Evolutionary conservation across 2,888 invertebrate genomes (phyloP), one percentile per base, ranked within the genome.

Genomic region (Caenorhabditis panamensis): DNA sequence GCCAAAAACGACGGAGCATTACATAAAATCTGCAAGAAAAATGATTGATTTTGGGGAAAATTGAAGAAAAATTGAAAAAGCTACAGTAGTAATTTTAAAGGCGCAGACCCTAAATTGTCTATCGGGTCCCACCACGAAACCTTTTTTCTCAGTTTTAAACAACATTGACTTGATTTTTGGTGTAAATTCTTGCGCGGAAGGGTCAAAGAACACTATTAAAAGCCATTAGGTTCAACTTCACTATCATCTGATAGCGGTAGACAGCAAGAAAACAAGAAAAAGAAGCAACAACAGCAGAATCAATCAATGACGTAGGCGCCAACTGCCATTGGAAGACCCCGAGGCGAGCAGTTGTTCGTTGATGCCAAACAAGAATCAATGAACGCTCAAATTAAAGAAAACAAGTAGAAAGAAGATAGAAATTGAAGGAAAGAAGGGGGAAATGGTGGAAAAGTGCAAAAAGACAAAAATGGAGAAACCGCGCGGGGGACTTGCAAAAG

Each of bases 1-100:
- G 37, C 11, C 58, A 36, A 51, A 69, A 73, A 16, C 58, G 58
- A 3, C 73, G 79, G 13, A 79, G 36, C 79, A 79, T 79, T 36
- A 62, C 54, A 72, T 67, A 61, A 31, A 67, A 69, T 26, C 64
- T 64, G 31, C 31, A 31, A 31, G 9, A 31, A 31, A 31, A 31
- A 31, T 31, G 31, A 9, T 31, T 31, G 31, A 9, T 6, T 6
- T 31, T 31, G 4, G 31, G 47, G 49, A 31, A 36, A 22, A 20
- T 36, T 41, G 6, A 1, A 20, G 41, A 51, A 59, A 63, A 58
- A 54, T 54, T 24, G 28, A 44, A 6, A 13, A 24, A 37, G 11
- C n/a, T 20, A 20, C 1, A 49, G 49, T 9, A n/a, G 16, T 2
- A 36, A 58, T 5, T 36, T 58, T 36, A 36, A 58, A 58, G 58